A percentile compares a stretch with the other conserved stretches of the same genome.
phyloP scores from a whole-genome alignment of 2,888 invertebrate species.

The Pyrrhia umbra region DNA sequence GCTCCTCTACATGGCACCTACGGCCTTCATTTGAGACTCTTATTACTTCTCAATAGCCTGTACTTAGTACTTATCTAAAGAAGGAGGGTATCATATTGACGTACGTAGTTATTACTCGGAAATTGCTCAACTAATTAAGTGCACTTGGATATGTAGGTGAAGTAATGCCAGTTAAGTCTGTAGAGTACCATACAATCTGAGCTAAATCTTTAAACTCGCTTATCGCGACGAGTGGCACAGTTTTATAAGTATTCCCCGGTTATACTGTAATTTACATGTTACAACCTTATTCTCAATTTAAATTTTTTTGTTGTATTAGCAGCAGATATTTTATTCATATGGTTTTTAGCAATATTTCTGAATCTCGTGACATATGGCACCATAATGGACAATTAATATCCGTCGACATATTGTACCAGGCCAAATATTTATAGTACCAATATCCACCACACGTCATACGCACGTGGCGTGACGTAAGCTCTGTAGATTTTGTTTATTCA shows the following conservation, averaged over 20 bases:
- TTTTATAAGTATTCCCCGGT: conserved; percentile 24
- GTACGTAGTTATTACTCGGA: conserved; percentile 12
- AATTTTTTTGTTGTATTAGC: background rate
- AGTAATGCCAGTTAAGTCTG: conserved; percentile 34
- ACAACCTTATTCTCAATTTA: background rate
- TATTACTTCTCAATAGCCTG: background rate
- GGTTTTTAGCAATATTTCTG: background rate
- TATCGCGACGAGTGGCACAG: conserved; percentile 30
- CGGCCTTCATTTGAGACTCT: background rate
- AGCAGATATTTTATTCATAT: background rate
- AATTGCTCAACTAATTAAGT: conserved; percentile 35
- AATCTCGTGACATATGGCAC: conserved; percentile 1
- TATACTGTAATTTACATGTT: conserved; percentile 1
- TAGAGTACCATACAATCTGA: conserved; percentile 45
- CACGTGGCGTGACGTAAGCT: conserved; percentile 52
- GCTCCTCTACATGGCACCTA: background rate
- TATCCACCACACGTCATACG: conserved; percentile 13
- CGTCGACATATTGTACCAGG: conserved; percentile 12
- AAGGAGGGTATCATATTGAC: conserved; percentile 3
- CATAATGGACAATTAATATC: conserved; percentile 24
- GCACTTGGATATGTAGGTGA: conserved; percentile 39
- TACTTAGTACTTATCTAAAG: background rate
- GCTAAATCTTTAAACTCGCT: conserved; percentile 43
- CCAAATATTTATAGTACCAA: conserved; percentile 21
- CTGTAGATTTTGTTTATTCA: conserved; percentile 24